Evolutionary conservation across 1,140 invertebrate genomes (phyloP), one percentile per base, ranked within the genome.

Genomic region (Drosophila insularis): DNA sequence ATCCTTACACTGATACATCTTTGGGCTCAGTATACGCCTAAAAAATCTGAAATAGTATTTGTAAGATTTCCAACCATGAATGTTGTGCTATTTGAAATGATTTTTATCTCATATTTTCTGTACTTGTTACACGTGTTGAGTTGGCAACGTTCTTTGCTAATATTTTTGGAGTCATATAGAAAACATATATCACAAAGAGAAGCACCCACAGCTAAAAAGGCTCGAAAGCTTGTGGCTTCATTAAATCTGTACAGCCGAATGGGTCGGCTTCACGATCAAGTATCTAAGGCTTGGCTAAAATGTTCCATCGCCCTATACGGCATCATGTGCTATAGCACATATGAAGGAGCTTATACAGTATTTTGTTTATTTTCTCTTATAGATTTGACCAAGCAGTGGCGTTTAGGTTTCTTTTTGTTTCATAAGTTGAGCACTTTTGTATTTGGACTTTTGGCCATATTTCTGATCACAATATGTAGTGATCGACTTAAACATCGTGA

Each of bases 51-150:
- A 6, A 2, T 56, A 1, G 31, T 72, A 2, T 40, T 21, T 1
- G 70, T 72, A 5, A n/a, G 70, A 63, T 72, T 21, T 55, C 68
- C 39, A 4, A 58, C 70, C 0, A 8, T 71, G 2, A 72, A 72
- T 37, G 68, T 72, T 17, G 37, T 72, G 4, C 17, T 72, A 0
- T 72, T 72, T 14, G 68, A 72, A 14, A 5, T 72, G n/a, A 46
- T 56, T 8, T 71, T 63, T 2, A 35, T 21, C 8, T 54, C 58
- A 5, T 71, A 72, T 8, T 10, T 72, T 6, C 14, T 72, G 4
- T 72, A 72, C 27, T 68, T 63, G 31, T n/a, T 72, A 19, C 21
- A 27, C 6, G 5, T 6, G 27, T 27, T 27, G 27, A 27, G 27
- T 27, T 27, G 27, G 27, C 27, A 27, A 27, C 27, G 27, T 1